Conservation (phyloP, 2,797 vertebrate genomes). For the Rhynchonycteris naso region DNA sequence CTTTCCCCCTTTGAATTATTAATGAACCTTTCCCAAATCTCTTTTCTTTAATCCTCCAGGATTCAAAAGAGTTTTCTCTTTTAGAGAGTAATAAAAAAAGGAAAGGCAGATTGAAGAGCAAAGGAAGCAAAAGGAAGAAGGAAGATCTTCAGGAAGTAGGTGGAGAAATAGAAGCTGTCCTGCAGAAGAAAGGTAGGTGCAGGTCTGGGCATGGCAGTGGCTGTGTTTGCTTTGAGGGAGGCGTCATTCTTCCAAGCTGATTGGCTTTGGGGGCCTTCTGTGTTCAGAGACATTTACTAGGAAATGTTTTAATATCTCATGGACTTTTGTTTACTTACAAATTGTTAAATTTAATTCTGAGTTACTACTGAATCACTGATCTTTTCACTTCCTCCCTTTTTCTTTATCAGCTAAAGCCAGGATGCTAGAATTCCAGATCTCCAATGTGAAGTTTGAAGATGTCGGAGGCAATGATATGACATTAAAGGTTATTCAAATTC, state of each 20-base stretch:
- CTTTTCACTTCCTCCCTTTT: constrained; percentile 29
- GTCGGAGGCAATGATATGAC: constrained; percentile 94
- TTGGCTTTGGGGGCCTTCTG: neutral
- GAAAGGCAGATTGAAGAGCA: constrained; percentile 82
- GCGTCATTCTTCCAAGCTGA: neutral
- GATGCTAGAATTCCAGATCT: constrained; percentile 87
- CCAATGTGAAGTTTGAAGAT: constrained; percentile 93
- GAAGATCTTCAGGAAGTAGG: constrained; percentile 79
- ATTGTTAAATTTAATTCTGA: neutral
- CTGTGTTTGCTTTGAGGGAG: neutral
- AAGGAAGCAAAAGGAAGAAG: constrained; percentile 84
- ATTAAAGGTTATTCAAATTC: constrained; percentile 87
- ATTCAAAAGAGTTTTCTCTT: constrained; percentile 83
- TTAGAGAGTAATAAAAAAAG: constrained; percentile 87
- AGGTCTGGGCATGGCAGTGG: fast-evolving
- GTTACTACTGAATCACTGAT: constrained; percentile 10
- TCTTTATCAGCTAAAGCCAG: constrained; percentile 85
- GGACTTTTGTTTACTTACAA: neutral
- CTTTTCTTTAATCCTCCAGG: constrained; percentile 77
- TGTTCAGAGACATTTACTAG: neutral
- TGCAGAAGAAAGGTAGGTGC: constrained; percentile 56
- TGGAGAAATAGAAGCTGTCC: constrained; percentile 81
- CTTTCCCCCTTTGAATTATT: neutral
- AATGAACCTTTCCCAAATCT: neutral
- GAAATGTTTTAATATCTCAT: neutral